These are phyloP conservation scores for Drosophila nr. perissopoda DNA, from an alignment of 2,888 invertebrate species.

Conservation along the genomic window DNA sequence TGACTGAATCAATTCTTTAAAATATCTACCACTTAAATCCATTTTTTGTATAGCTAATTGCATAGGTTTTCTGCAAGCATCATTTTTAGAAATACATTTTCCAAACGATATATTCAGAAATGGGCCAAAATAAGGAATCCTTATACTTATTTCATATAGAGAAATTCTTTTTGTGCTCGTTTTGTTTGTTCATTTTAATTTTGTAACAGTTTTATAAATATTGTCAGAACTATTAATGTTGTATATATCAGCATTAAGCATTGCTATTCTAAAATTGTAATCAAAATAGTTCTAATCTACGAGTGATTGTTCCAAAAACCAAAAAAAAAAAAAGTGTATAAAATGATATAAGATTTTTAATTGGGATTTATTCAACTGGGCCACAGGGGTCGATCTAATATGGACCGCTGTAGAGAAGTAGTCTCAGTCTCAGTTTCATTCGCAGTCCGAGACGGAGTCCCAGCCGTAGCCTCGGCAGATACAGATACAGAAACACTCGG, in stretches of 20 bases:
- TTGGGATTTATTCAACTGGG: constrained; percentile 4
- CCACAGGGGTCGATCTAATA: constrained; percentile 7
- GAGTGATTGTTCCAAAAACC: not conserved
- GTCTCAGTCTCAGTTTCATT: not conserved
- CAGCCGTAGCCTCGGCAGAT: not conserved
- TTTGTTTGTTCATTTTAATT: not conserved
- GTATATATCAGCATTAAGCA: not conserved
- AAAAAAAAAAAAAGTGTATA: not conserved
- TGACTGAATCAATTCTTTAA: not conserved
- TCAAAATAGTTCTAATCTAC: not conserved
- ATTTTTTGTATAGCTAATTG: not conserved
- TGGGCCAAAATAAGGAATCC: not conserved
- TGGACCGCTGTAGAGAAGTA: constrained; percentile 25
- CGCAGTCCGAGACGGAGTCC: not conserved
- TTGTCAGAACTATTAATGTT: not conserved
- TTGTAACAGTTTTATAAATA: not conserved
- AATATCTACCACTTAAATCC: not conserved
- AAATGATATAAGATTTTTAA: constrained; percentile 20
- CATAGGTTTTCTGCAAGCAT: not conserved
- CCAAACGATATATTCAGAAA: not conserved
- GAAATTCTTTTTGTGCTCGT: not conserved
- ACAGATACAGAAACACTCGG: constrained; percentile 26
- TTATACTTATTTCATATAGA: not conserved
- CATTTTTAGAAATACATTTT: not conserved
- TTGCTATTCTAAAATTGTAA: not conserved